Base-by-base conservation (phyloP, 30 jellyfish, hydroid and myxozoan genomes). In the Pelagia noctiluca region DNA sequence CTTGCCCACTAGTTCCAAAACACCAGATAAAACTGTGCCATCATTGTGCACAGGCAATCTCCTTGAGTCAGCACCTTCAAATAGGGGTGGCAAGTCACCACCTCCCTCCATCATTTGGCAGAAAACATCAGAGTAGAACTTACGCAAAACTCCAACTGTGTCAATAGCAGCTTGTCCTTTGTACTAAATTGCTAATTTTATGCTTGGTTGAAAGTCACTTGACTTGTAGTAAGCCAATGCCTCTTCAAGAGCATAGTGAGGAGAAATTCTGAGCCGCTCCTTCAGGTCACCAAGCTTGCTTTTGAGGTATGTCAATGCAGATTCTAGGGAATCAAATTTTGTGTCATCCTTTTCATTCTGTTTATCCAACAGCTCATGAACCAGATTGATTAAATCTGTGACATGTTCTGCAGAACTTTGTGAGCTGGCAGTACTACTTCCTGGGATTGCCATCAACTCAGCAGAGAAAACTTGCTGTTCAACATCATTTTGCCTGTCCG, bases 141-240 rank as follows among this genome's bases (percentile, higher is more conserved):
- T 79, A 18, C 78, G 37, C 33, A 71, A 25, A 38, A 71, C 84
- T n/a, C 84, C 84, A 18, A 79, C 84, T 71, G 78, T 34, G 46
- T 71, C 84, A 12, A n/a, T n/a, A n/a, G n/a, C n/a, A n/a, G n/a
- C n/a, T n/a, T n/a, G n/a, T n/a, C n/a, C n/a, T n/a, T n/a, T 25
- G 36, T 32, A 71, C 47, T 68, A 79, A 34, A 71, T 38, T 32
- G 21, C n/a, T 4, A 32, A 35, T 19, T 69, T 79, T 4, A 12
- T 38, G 21, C n/a, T 13, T 10, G 84, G 78, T 25, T 71, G 31
- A 38, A 71, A 71, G 11, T 71, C 46, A 32, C 52, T 25, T 25
- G 37, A 69, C 47, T 71, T 71, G 36, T 71, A 71, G 24, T 32
- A 31, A 71, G 84, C 31, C 84, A 71, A 31, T 18, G 84, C 84